Base-by-base conservation (phyloP, 1,140 invertebrate species). In the Onthophagus taurus region DNA sequence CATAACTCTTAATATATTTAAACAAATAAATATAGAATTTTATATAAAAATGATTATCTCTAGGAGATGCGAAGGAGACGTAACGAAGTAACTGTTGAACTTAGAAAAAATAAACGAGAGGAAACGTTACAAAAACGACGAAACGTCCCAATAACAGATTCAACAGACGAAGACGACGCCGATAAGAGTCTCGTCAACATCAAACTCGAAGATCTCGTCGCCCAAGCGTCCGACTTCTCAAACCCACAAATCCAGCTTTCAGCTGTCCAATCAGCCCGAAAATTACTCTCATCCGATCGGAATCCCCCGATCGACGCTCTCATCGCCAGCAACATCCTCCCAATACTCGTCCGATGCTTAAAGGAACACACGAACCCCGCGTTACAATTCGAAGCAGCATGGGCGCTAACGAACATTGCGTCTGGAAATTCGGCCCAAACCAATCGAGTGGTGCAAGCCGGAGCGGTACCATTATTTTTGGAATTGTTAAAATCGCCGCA, bases 281-380 rank as follows among this genome's bases (percentile, higher is more conserved):
- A 97, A 70, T 71, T 99, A 41, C 72, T 99, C 4, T 98, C 94
- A 2, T 93, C 89, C 30, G 94, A 99, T 68, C 81, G 89, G 53
- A 98, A 97, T 74, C 96, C 96, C 53, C 96, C 96, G n/a, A 99
- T 99, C 59, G 90, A 99, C 76, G 83, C 86, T 45, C 72, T 99
- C 37, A 97, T 99, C 52, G 69, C 80, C 17, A 87, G 87, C 67
- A 90, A 89, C 35, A 93, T 99, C 62, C 75, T 99, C 48, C 94
- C 94, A 35, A 83, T 92, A 57, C 76, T 99, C 53, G 92, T 98
- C 26, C 72, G 78, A 49, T 98, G 93, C 70, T 73, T 99, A 30
- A 78, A 85, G 53, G 72, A 81, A 55, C 77, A 87, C 55, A 83
- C 93, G 61, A 92, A 91, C 64, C 86, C 93, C 31, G 80, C 83